These are phyloP conservation scores for Pedetes capensis DNA, from an alignment of 2,113 vertebrate genomes.

Conservation along the genomic window DNA sequence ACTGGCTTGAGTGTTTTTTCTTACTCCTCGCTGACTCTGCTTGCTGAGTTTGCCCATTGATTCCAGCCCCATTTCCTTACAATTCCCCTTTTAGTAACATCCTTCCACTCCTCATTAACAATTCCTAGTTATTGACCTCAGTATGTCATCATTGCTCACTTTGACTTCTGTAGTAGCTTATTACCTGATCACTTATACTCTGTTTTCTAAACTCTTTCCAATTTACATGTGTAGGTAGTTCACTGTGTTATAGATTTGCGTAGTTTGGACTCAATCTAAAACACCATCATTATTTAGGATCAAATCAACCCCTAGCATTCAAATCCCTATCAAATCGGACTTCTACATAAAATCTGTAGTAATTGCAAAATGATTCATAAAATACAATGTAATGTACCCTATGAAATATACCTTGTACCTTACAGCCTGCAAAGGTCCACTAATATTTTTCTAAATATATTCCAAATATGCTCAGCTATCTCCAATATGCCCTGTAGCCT, in stretches of 20 bases:
- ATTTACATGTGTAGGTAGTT: background rate
- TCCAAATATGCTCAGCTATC: background rate
- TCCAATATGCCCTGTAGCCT: too few species aligned
- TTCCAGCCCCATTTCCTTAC: too few species aligned
- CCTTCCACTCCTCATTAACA: background rate
- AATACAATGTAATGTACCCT: background rate
- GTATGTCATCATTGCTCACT: background rate
- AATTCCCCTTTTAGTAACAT: too few species aligned
- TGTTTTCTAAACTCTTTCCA: background rate
- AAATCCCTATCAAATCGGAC: background rate
- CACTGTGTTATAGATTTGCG: background rate
- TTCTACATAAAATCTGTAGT: background rate
- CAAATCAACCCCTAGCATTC: background rate
- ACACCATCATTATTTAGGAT: background rate
- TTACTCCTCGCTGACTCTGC: too few species aligned
- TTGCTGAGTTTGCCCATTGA: too few species aligned
- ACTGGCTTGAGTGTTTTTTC: too few species aligned
- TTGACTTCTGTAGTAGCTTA: background rate
- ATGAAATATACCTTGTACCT: background rate
- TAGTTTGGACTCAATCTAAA: background rate
- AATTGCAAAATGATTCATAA: background rate
- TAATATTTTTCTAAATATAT: background rate
- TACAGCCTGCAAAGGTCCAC: background rate
- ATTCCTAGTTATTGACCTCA: background rate
- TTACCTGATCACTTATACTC: background rate